Evolutionary conservation across 2,888 invertebrate genomes (phyloP), one percentile per base, ranked within the genome.

Genomic region (Hemithea aestivaria): DNA sequence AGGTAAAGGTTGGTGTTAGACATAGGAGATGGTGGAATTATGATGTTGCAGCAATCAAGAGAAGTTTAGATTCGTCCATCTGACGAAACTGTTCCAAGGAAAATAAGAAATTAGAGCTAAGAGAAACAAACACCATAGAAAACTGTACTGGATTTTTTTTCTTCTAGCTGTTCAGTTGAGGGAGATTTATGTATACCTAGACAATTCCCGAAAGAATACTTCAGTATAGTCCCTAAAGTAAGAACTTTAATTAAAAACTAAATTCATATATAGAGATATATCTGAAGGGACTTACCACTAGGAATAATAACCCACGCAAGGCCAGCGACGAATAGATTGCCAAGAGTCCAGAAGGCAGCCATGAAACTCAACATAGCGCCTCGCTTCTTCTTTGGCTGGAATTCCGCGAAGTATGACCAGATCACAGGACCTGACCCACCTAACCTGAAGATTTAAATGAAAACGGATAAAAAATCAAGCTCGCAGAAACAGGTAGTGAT

Each of bases 281-380:
- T 11, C 1, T 7, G 7, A 8, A n/a, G 5, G 5, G 16, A 16
- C 16, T 16, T 48, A 87, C 87, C 80, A 58, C 90, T 89, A 53
- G 93, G 93, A 48, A 93, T 93, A 58, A 93, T 91, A 48, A 92
- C 87, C 92, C 93, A 92, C 48, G 93, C 93, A 51, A 92, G 77
- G 72, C 96, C 95, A 56, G 97, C 96, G 39, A 96, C 96, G 67
- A 96, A 93, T 53, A 97, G 89, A 75, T 96, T 96, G 53, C 97
- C 97, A 58, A 96, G 90, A 40, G 97, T 97, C 97, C 97, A 97
- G 80, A 96, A 97, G 34, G 96, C 96, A 41, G 97, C 96, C 93
- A 97, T 94, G 73, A 95, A 94, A 60, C 96, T 96, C 58, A 97
- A 88, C 96, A 96, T 96, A 35, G 95, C 93, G 33, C 97, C 97